Conservation (phyloP, 2,797 vertebrate genomes). For the Lepidocolaptes lacrymiger region DNA sequence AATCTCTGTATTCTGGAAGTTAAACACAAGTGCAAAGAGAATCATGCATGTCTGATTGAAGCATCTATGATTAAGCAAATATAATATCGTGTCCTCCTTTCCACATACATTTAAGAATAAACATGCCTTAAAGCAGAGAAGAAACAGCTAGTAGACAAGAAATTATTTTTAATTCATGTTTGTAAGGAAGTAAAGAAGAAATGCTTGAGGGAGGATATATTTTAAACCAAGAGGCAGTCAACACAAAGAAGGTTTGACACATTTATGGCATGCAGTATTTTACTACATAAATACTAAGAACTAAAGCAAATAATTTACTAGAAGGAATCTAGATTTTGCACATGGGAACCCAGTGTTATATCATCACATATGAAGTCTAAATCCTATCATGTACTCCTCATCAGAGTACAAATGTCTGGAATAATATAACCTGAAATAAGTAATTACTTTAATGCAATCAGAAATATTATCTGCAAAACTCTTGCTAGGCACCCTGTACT, state of each 20-base stretch:
- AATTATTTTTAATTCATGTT: not conserved
- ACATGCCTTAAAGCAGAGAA: not conserved
- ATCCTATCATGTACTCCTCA: not conserved
- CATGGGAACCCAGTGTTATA: not conserved
- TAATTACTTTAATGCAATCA: conserved; percentile 35
- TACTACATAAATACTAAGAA: not conserved
- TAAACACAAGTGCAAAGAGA: not conserved
- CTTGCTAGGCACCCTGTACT: not conserved
- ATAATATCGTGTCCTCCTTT: not conserved
- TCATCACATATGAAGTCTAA: not conserved
- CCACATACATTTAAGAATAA: not conserved
- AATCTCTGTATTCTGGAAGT: not conserved
- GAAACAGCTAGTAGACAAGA: not conserved
- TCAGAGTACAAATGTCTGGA: not conserved
- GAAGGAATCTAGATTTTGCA: not conserved
- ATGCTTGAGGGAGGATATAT: not conserved
- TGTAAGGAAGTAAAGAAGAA: not conserved
- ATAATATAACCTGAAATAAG: not conserved
- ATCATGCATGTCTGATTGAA: not conserved
- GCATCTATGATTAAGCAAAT: not conserved
- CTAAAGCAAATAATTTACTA: not conserved
- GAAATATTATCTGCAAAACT: conserved; percentile 35
- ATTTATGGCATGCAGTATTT: not conserved
- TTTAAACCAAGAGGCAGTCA: not conserved
- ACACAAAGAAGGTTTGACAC: not conserved